These are phyloP conservation scores for Erpornis zantholeuca DNA, from an alignment of 2,113 vertebrate genomes.

Conservation along the genomic window DNA sequence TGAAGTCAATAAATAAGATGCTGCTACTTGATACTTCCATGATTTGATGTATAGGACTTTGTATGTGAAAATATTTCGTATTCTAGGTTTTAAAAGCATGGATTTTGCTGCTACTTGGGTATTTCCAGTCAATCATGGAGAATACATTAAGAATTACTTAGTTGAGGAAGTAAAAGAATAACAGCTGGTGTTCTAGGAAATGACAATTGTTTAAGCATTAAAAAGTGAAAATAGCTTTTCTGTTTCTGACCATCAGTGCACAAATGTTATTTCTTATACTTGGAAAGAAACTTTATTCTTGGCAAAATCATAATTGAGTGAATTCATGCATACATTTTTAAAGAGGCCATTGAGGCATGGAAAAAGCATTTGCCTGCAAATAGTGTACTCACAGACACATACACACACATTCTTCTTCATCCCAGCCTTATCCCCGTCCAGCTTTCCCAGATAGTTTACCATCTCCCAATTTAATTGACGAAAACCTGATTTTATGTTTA, in stretches of 20 bases:
- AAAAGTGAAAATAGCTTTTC: neutral
- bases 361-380: neutral
- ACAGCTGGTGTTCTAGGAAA: neutral
- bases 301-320: neutral
- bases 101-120: neutral
- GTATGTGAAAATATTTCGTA: neutral
- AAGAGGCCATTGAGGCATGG: neutral
- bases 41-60: neutral
- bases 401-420: neutral
- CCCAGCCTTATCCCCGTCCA: neutral
- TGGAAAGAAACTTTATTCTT: neutral
- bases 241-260: neutral
- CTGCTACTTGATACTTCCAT: neutral
- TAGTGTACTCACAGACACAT: rapidly evolving
- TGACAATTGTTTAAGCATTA: neutral
- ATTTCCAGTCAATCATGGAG: neutral
- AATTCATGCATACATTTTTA: constrained; percentile 19
- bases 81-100: neutral
- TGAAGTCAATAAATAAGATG: neutral
- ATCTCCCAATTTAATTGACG: neutral
- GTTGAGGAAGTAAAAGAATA: neutral
- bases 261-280: neutral
- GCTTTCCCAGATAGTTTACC: neutral
- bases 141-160: neutral
- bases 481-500: neutral